A percentile compares a stretch with the other conserved stretches of the same genome.
Evolutionary conservation across 2,888 invertebrate species (phyloP).

Genomic region (Amitus sp.): DNA sequence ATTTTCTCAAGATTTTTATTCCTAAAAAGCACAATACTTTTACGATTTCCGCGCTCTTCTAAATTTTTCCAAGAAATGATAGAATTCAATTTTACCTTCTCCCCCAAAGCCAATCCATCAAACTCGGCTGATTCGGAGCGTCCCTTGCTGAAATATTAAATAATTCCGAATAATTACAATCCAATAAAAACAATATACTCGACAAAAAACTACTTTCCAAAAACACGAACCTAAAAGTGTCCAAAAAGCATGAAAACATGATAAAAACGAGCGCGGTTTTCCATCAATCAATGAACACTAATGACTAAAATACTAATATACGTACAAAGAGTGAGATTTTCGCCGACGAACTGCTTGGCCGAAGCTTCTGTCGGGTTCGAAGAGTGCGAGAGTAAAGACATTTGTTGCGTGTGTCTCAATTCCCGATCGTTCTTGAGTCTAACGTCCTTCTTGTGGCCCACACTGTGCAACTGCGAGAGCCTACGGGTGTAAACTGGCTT

Average conservation of each 20-base stretch:
- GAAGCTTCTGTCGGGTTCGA: slow-evolving; percentile 81
- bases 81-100: slow-evolving; percentile 70
- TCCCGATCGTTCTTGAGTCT: slow-evolving; percentile 81
- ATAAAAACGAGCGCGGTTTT: background rate
- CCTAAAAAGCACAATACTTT: too few relatives aligned
- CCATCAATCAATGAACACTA: too few relatives aligned
- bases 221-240: too few relatives aligned
- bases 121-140: slow-evolving; percentile 81
- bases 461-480: slow-evolving; percentile 78
- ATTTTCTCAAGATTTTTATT: too few relatives aligned
- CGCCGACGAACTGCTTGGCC: slow-evolving; percentile 77
- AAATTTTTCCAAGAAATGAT: too few relatives aligned
- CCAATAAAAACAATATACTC: slow-evolving; percentile 1
- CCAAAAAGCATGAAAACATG: too few relatives aligned
- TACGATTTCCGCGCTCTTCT: too few relatives aligned
- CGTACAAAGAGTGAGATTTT: slow-evolving; percentile 81
- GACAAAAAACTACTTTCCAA: too few relatives aligned
- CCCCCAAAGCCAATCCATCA: slow-evolving; percentile 85
- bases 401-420: slow-evolving; percentile 76
- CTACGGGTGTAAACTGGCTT: slow-evolving; percentile 67
- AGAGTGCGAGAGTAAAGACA: slow-evolving; percentile 77
- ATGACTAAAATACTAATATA: slow-evolving; percentile 49
- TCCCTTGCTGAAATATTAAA: slow-evolving; percentile 76
- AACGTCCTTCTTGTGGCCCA: slow-evolving; percentile 81
- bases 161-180: too few relatives aligned